Conservation (phyloP, 30 jellyfish, hydroid and myxozoan species). For the Cassiopea xamachana region DNA sequence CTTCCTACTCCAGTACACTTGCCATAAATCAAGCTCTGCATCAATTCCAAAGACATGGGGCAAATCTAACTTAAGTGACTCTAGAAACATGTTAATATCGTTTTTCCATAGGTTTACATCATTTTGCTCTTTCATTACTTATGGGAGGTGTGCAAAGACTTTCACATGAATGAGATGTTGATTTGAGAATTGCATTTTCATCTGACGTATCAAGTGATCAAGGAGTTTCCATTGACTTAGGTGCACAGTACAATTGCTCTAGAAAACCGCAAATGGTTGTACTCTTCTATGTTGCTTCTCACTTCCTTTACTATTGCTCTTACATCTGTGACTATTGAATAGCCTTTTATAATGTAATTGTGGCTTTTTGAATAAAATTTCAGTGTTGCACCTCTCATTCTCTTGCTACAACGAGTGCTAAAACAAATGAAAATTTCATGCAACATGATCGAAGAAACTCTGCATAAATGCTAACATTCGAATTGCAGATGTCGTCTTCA, state of each 20-base stretch:
- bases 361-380: slow-evolving; percentile 7
- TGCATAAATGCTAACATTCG: background rate
- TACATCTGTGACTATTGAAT: slow-evolving; percentile 1
- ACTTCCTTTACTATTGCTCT: slow-evolving; percentile 15
- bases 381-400: slow-evolving; percentile 18
- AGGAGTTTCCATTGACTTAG: slow-evolving; percentile 3
- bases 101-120: background rate
- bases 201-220: background rate
- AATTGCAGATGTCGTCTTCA: background rate
- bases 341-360: slow-evolving; percentile 19
- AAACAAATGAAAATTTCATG: background rate
- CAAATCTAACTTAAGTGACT: slow-evolving; percentile 14
- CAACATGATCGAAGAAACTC: background rate
- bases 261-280: slow-evolving; percentile 8
- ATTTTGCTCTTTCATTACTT: slow-evolving; percentile 5
- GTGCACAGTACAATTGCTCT: background rate
- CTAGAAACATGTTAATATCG: background rate
- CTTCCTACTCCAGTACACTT: slow-evolving; percentile 6
- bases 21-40: slow-evolving; percentile 11
- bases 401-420: slow-evolving; percentile 20
- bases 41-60: slow-evolving; percentile 21
- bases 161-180: slow-evolving; percentile 6
- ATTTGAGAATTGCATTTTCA: background rate
- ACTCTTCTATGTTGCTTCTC: slow-evolving; percentile 16
- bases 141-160: slow-evolving; percentile 13